Evolutionary conservation across 2,113 vertebrate genomes (phyloP), one percentile per base, ranked within the genome.

Genomic region (Lepisosteus osseus): DNA sequence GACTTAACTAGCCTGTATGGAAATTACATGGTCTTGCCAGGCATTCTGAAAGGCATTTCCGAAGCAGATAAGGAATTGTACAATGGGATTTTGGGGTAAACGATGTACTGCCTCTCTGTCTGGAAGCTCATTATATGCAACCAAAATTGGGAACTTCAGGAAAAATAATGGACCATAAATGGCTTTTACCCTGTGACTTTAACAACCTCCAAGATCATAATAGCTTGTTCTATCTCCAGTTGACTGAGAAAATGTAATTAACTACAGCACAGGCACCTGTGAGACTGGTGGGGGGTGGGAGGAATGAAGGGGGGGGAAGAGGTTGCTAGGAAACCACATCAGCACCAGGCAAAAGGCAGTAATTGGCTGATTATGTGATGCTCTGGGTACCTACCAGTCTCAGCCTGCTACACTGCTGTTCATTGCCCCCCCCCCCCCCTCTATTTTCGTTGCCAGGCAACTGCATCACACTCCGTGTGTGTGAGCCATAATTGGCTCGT

Each of bases 371-470:
- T 85, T 84, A 80, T 87, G 82, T 86, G 82, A 82, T 81, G 82
- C 86, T 86, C 81, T 82, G 80, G 85, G 86, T 84, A 77, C 77
- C 80, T 84, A 77, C 77, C 80, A 83, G 82, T 85, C 83, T 89
- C 77, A 80, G 67, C 66, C 74, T 76, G 77, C 76, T 77, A 74
- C 61, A 75, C 72, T 79, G 54, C 72, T 79, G 71, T 69, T 75
- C 67, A 41, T 55, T 63, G n/a, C 64, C 43, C 29, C 44, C 71
- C 70, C 75, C 74, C 12, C 77, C 15, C 29, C 68, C 41, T 76
- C 73, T 61, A 83, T 80, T 84, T 79, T 85, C 84, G 95, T 98
- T 92, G 94, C 96, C 92, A 96, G 92, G 96, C 95, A 95, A 98
- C 95, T 93, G 90, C 91, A 88, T 94, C 94, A 91, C 90, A 84